A percentile compares a stretch with the other conserved stretches of the same genome.
Evolutionary conservation across 2,797 vertebrate genomes (phyloP).

Genomic region (Pteronotus mesoamericanus): DNA sequence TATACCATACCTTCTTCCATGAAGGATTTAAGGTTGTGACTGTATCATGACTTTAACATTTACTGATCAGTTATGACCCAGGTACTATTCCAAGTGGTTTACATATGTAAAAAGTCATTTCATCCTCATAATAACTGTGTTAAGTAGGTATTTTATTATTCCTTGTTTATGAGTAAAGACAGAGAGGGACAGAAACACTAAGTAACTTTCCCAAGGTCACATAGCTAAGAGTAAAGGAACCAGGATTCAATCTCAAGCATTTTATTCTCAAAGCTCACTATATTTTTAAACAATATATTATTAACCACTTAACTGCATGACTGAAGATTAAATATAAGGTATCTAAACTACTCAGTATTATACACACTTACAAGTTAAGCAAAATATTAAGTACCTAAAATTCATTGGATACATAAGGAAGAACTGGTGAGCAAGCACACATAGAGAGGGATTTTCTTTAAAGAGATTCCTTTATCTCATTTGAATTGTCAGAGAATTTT

Average conservation of each 20-base stretch:
- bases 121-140: neutral
- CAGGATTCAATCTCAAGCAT: neutral
- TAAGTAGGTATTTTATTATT: neutral
- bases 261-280: neutral
- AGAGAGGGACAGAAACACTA: neutral
- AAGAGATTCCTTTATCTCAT: neutral
- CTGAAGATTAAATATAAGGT: conserved; percentile 41
- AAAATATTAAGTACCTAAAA: conserved; percentile 49
- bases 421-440: neutral
- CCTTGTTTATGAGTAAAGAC: neutral
- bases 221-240: neutral
- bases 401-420: neutral
- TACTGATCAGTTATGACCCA: neutral
- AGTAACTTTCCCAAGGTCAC: neutral
- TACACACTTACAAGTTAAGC: neutral
- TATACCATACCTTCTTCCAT: neutral
- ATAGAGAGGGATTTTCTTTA: neutral
- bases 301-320: neutral
- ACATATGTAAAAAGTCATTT: neutral
- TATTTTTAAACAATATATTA: neutral
- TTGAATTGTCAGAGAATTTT: neutral
- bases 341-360: neutral
- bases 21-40: neutral
- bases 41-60: neutral
- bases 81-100: neutral